Evolutionary conservation across 2,113 vertebrate species (phyloP).

Genomic region (Carettochelys insculpta): DNA sequence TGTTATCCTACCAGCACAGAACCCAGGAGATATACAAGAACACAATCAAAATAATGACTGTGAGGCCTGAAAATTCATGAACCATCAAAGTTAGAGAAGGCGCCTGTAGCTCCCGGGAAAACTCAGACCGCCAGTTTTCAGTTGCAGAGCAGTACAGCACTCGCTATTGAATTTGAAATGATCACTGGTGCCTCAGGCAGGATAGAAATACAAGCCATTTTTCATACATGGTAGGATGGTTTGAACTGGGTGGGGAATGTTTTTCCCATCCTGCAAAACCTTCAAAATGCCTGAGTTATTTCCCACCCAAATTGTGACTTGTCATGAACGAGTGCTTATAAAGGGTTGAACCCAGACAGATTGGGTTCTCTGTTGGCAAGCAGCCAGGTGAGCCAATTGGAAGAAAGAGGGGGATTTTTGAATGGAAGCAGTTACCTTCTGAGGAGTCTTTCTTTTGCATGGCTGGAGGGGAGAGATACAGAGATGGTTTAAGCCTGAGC

Average conservation of each 20-base stretch:
- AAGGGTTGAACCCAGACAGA: too few species aligned
- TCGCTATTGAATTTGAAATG: accelerated
- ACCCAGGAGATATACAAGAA: neutral
- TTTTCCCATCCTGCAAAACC: neutral
- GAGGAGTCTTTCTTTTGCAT: too few species aligned
- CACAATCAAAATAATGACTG: neutral
- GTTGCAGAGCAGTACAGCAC: accelerated
- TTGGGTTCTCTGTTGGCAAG: too few species aligned
- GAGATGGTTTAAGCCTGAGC: too few species aligned
- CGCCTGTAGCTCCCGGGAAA: neutral
- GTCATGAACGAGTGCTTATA: too few species aligned
- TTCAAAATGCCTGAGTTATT: neutral
- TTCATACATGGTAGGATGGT: neutral
- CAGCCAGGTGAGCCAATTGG: too few species aligned
- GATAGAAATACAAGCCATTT: neutral
- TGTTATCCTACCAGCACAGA: neutral
- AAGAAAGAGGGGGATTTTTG: too few species aligned
- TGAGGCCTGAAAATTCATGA: neutral
- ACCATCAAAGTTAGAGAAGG: neutral
- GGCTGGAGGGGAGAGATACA: too few species aligned
- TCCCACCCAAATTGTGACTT: neutral
- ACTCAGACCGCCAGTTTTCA: neutral
- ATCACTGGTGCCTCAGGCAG: neutral
- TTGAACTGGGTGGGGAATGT: neutral
- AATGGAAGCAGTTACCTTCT: too few species aligned